Percentiles rank a stretch among this genome's conserved stretches.
Conservation (phyloP, 1,140 invertebrate genomes). For the Bombus terrestris region DNA sequence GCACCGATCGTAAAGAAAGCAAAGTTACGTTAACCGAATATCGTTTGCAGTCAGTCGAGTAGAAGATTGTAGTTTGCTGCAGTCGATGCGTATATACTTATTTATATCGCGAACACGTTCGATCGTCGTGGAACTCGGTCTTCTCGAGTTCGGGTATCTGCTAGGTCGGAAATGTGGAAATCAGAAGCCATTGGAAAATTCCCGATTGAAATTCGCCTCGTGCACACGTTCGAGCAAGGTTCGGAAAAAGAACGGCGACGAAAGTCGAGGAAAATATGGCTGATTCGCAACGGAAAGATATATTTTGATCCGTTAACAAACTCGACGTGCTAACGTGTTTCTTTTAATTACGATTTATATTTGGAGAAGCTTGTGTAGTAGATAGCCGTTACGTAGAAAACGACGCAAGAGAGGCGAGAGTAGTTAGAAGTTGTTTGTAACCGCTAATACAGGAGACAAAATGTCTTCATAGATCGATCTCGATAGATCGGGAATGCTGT, state of each 20-base stretch:
- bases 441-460: background rate
- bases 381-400: background rate
- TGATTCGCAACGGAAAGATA: no score
- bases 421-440: background rate
- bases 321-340: background rate
- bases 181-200: no score
- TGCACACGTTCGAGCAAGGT: fast-evolving
- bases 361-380: background rate
- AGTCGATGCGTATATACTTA: background rate
- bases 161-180: background rate
- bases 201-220: no score
- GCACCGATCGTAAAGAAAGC: background rate
- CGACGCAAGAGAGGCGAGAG: background rate
- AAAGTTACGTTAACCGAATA: background rate
- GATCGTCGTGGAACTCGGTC: background rate
- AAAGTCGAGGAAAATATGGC: no score
- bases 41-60: background rate
- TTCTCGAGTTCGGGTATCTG: background rate
- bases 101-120: background rate
- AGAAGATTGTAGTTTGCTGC: background rate
- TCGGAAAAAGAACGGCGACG: no score
- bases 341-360: constrained; percentile 27
- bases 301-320: no score
- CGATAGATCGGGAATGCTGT: constrained; percentile 10
- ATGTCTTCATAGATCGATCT: constrained; percentile 35